A percentile compares a stretch with the other conserved stretches of the same genome.
These are phyloP conservation scores for Falco punctatus DNA, from an alignment of 2,113 vertebrate species.

Conservation along the genomic window DNA sequence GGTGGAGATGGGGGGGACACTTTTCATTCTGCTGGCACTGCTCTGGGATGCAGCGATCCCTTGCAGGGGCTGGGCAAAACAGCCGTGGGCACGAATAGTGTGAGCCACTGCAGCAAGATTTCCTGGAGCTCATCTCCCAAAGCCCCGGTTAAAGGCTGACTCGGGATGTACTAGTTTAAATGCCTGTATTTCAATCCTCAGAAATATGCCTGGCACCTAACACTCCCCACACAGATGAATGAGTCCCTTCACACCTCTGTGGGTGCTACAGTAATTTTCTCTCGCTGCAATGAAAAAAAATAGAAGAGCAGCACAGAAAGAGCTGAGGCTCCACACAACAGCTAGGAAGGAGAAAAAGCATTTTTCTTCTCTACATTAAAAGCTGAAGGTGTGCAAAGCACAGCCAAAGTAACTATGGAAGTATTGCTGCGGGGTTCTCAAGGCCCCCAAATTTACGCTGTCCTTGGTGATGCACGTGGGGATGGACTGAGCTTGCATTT, in stretches of 20 bases:
- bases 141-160: background rate
- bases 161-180: slow-evolving; percentile 43
- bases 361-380: slow-evolving; percentile 19
- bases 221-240: slow-evolving; percentile 59
- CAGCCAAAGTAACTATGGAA: slow-evolving; percentile 8
- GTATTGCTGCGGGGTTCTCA: background rate
- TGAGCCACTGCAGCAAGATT: background rate
- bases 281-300: background rate
- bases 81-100: accelerated
- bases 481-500: background rate
- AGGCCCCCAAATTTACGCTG: slow-evolving; percentile 17
- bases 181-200: slow-evolving; percentile 26
- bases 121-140: slow-evolving; percentile 13
- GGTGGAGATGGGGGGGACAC: background rate
- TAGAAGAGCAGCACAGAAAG: background rate
- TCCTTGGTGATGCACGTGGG: background rate
- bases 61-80: background rate
- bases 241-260: slow-evolving; percentile 63
- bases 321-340: background rate
- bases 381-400: slow-evolving; percentile 3
- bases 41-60: accelerated
- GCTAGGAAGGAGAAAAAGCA: background rate
- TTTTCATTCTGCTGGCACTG: background rate
- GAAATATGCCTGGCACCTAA: slow-evolving; percentile 59
- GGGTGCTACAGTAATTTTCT: slow-evolving; percentile 56